Percentiles rank a stretch among this genome's conserved stretches.
Conservation (phyloP, 2,113 vertebrate genomes). For the Odontophorus gujanensis region DNA sequence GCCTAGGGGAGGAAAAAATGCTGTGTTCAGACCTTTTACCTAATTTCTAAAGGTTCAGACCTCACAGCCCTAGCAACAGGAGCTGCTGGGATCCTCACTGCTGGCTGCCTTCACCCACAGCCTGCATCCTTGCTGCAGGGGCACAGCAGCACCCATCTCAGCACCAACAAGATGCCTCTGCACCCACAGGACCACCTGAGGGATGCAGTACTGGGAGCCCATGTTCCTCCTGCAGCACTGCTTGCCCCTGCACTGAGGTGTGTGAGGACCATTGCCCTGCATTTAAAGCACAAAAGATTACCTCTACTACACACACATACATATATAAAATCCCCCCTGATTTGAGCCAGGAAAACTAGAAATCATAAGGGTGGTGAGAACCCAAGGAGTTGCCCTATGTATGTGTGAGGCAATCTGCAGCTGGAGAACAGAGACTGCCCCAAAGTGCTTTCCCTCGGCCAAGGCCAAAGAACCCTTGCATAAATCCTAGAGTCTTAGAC, state of each 20-base stretch:
- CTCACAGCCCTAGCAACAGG: background rate
- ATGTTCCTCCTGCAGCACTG: background rate
- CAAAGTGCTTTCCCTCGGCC: background rate
- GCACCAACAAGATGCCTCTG: background rate
- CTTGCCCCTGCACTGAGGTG: background rate
- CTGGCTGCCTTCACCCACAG: background rate
- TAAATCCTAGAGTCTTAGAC: background rate
- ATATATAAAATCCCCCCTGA: background rate
- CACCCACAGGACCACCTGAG: fast-evolving
- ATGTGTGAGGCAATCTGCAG: background rate
- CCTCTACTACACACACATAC: background rate
- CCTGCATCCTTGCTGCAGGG: background rate
- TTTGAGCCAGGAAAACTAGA: background rate
- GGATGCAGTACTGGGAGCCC: background rate
- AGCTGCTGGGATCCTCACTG: background rate
- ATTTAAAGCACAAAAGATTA: background rate
- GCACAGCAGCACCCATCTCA: fast-evolving
- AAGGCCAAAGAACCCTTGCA: background rate
- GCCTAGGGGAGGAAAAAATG: background rate
- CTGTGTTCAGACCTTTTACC: constrained; percentile 44
- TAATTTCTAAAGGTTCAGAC: constrained; percentile 56
- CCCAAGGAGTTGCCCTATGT: fast-evolving
- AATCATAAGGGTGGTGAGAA: background rate
- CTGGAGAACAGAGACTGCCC: background rate
- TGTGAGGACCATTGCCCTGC: background rate